A percentile compares a stretch with the other conserved stretches of the same genome.
Evolutionary conservation across 2,797 vertebrate species (phyloP).

Genomic region (Xiphorhynchus erythropygius): DNA sequence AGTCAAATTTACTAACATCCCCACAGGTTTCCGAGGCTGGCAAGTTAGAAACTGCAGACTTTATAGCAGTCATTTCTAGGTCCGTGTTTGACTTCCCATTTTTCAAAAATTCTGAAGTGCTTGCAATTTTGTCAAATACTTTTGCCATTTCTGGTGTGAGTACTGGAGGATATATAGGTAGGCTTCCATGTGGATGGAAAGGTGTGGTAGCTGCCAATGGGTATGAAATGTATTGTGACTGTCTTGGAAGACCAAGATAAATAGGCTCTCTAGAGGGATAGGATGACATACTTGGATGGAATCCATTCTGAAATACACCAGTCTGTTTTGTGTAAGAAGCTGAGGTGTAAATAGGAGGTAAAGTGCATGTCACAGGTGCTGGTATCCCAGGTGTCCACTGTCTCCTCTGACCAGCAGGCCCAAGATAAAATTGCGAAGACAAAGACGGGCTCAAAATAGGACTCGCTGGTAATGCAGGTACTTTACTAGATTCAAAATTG

Average conservation of each 20-base stretch:
- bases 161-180: slow-evolving; percentile 75
- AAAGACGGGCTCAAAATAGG: slow-evolving; percentile 84
- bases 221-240: slow-evolving; percentile 85
- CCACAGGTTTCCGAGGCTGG: slow-evolving; percentile 74
- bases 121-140: slow-evolving; percentile 95
- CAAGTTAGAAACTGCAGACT: slow-evolving; percentile 79
- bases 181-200: slow-evolving; percentile 79
- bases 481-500: slow-evolving; percentile 85
- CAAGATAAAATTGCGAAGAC: slow-evolving; percentile 82
- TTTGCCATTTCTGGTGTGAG: slow-evolving; percentile 93
- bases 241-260: slow-evolving; percentile 81
- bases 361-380: slow-evolving; percentile 77
- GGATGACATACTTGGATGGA: slow-evolving; percentile 79
- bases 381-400: slow-evolving; percentile 84
- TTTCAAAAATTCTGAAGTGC: slow-evolving; percentile 93
- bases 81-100: slow-evolving; percentile 86
- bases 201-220: slow-evolving; percentile 79
- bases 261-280: slow-evolving; percentile 77
- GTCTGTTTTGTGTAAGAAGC: slow-evolving; percentile 85
- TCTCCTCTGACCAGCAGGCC: slow-evolving; percentile 77
- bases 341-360: slow-evolving; percentile 83
- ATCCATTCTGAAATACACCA: slow-evolving; percentile 89
- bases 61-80: slow-evolving; percentile 74
- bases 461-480: slow-evolving; percentile 78
- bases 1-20: slow-evolving; percentile 88